phyloP scores from a whole-genome alignment of 2,888 invertebrate genomes.

The Chouioia cunea region DNA sequence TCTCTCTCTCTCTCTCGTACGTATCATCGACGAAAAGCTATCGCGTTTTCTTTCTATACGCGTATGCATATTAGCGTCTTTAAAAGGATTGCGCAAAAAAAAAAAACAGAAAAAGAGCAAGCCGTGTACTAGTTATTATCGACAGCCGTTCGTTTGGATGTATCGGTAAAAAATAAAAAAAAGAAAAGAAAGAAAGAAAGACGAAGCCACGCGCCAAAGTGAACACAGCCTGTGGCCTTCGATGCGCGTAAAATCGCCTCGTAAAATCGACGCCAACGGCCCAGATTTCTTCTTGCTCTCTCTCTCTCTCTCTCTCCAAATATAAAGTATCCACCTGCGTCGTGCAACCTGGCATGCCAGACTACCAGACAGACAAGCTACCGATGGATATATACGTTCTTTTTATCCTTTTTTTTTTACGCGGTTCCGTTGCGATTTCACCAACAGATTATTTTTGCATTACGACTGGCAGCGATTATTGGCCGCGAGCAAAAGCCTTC shows the following conservation, averaged over 20 bases:
- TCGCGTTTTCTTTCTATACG: too few relatives aligned
- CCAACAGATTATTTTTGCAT: constrained; percentile 43
- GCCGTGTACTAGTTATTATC: too few relatives aligned
- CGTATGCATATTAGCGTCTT: too few relatives aligned
- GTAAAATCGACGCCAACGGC: constrained; percentile 23
- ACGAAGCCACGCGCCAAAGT: not conserved
- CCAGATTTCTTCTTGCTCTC: constrained; percentile 38
- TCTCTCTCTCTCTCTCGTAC: constrained; percentile 23
- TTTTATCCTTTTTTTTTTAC: not conserved
- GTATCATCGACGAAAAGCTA: too few relatives aligned
- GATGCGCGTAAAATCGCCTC: constrained; percentile 16
- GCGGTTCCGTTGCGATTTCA: constrained; percentile 19
- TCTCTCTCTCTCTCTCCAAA: not conserved
- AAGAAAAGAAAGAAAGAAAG: constrained; percentile 8
- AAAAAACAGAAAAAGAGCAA: too few relatives aligned
- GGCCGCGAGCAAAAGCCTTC: too few relatives aligned
- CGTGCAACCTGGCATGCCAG: too few relatives aligned
- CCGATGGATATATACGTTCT: not conserved
- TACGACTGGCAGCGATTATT: constrained; percentile 29
- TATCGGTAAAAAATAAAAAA: constrained; percentile 3
- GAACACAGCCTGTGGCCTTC: constrained; percentile 18
- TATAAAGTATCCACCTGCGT: too few relatives aligned
- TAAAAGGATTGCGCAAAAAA: too few relatives aligned
- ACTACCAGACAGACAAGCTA: too few relatives aligned
- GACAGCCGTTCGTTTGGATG: too few relatives aligned